Base-by-base conservation (phyloP, 2,888 invertebrate genomes). In the Parascotia fuliginaria region DNA sequence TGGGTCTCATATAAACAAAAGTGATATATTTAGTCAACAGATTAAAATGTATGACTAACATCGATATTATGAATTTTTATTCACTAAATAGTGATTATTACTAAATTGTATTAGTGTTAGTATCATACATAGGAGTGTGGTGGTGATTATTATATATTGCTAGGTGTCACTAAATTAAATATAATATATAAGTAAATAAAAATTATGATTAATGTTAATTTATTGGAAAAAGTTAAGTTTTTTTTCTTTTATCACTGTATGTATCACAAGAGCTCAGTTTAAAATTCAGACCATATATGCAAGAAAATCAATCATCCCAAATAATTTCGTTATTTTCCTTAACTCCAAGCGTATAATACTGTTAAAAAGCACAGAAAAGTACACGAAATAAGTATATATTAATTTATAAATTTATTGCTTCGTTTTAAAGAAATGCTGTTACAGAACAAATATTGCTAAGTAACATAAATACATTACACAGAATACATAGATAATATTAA, bases 401-500 rank as follows among this genome's bases (percentile, higher is more conserved):
- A 43, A 69, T 66, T 55, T 69, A 66, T 62, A 70, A 65, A 62
- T 70, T 85, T 87, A 85, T 87, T 87, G 86, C 85, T 86, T 77
- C 66, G 57, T 75, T 78, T 73, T 66, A 69, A 67, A 78, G 73
- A 81, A 83, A 81, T 77, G 81, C 77, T 81, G 76, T 67, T 54
- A 71, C 70, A 65, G 70, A 78, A 77, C 67, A 73, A 77, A 81
- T 84, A 85, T 85, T 85, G 78, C 76, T 79, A 79, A 79, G 74
- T 69, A 81, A 83, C 76, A 70, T 77, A 75, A 81, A 79, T 79
- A 82, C 77, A 83, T 84, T 79, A 83, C 81, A 80, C 67, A 70
- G 70, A 62, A 75, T 73, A 84, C 68, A 77, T 75, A 79, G 75
- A 82, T 57, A 65, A 56, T 65, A 67, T 65, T 72, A 82, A 81